phyloP scores from a whole-genome alignment of 2,888 invertebrate species.

The Glyphotaelius pellucidus region DNA sequence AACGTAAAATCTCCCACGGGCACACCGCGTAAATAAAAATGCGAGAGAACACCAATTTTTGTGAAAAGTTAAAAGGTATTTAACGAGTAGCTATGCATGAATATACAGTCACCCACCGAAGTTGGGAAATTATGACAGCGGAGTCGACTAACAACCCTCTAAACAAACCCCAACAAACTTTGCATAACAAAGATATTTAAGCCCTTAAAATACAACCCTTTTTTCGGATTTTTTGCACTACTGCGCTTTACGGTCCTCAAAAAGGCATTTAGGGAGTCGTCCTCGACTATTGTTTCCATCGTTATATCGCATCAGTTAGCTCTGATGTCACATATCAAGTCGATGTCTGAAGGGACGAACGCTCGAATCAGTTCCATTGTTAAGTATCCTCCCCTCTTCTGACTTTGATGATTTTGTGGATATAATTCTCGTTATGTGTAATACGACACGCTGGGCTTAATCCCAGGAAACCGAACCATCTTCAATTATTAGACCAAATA shows the following conservation, averaged over 20 bases:
- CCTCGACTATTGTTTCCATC: slow-evolving; percentile 23
- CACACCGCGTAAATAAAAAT: neutral
- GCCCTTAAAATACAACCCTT: slow-evolving; percentile 37
- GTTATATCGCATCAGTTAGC: neutral
- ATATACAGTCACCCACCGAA: slow-evolving; percentile 33
- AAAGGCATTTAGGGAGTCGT: slow-evolving; percentile 3
- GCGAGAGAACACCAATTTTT: neutral
- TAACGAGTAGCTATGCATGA: neutral
- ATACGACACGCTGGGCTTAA: neutral
- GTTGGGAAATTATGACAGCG: slow-evolving; percentile 32
- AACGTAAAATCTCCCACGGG: neutral
- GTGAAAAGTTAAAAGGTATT: slow-evolving; percentile 7
- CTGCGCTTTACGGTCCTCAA: slow-evolving; percentile 28
- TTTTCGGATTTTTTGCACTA: slow-evolving; percentile 36
- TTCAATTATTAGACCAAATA: neutral
- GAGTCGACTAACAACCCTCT: slow-evolving; percentile 35
- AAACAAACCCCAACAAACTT: slow-evolving; percentile 40
- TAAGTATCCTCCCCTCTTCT: neutral
- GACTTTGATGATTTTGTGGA: neutral
- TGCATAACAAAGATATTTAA: slow-evolving; percentile 44
- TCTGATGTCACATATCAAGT: neutral
- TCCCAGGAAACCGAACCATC: neutral
- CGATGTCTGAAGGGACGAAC: neutral
- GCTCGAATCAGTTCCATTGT: neutral
- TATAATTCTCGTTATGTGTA: neutral